Evolutionary conservation across 1,140 invertebrate species (phyloP).

Genomic region (Caenorhabditis latens): DNA sequence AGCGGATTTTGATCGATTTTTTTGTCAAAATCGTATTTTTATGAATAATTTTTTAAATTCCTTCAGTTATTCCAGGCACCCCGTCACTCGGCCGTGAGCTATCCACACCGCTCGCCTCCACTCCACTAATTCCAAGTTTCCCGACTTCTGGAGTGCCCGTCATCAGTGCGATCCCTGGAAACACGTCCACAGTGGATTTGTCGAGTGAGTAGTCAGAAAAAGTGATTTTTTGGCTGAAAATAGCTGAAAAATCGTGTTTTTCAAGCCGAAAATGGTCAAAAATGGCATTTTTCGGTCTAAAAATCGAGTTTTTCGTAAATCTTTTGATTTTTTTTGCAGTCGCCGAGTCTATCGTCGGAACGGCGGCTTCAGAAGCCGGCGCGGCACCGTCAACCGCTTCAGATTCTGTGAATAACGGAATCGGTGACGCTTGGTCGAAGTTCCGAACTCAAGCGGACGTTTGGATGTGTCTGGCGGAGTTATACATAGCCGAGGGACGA

Average conservation of each 20-base stretch:
- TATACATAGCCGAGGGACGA: conserved; percentile 73
- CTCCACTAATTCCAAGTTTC: conserved; percentile 29
- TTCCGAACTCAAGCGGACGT: conserved; percentile 72
- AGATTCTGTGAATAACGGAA: conserved; percentile 30
- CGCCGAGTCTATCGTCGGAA: conserved; percentile 10
- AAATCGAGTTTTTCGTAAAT: neutral
- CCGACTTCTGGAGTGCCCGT: conserved; percentile 21
- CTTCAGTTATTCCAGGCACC: conserved; percentile 11
- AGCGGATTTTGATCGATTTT: too few relatives aligned
- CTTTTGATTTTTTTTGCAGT: neutral
- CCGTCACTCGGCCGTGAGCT: conserved; percentile 35
- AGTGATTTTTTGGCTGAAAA: too few relatives aligned
- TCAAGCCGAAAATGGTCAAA: neutral
- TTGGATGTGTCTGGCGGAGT: conserved; percentile 76
- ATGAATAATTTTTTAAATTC: neutral
- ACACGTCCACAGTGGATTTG: conserved; percentile 38
- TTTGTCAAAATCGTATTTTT: too few relatives aligned
- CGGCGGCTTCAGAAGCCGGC: conserved; percentile 34
- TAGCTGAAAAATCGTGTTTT: neutral
- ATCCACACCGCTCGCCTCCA: conserved; percentile 19
- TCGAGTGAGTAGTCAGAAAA: neutral
- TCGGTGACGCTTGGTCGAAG: conserved; percentile 55
- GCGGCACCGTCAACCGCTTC: conserved; percentile 37
- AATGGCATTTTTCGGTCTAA: too few relatives aligned
- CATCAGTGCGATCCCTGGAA: conserved; percentile 19